phyloP scores from a whole-genome alignment of 2,888 invertebrate genomes.

The Stegana nigrithorax region DNA sequence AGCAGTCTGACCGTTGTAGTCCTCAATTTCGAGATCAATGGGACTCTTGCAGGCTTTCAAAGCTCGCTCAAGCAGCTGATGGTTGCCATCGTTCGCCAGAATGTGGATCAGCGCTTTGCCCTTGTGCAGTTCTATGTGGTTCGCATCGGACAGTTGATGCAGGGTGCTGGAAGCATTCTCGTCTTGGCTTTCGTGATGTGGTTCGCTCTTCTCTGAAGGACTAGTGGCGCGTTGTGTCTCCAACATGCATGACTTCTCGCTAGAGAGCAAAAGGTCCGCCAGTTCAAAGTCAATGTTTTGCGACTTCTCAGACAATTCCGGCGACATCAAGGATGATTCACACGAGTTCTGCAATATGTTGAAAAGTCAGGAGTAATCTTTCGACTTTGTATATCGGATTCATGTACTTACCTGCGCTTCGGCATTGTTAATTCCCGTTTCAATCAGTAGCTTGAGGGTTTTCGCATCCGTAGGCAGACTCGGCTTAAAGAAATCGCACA shows the following conservation, averaged over 20 bases:
- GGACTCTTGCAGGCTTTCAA: conserved; percentile 73
- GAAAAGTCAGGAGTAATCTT: too few relatives aligned
- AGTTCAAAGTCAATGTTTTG: conserved; percentile 69
- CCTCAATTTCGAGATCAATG: conserved; percentile 73
- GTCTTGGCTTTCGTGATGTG: conserved; percentile 66
- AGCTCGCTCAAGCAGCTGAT: conserved; percentile 74
- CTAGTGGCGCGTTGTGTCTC: conserved; percentile 66
- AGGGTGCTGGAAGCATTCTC: conserved; percentile 66
- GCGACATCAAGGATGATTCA: conserved; percentile 68
- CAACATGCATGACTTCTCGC: conserved; percentile 66
- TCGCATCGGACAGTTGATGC: conserved; percentile 67
- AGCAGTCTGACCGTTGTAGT: conserved; percentile 86
- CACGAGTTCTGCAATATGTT: conserved; percentile 62
- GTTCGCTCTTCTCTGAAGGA: conserved; percentile 67
- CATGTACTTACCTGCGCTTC: conserved; percentile 62
- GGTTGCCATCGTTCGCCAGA: conserved; percentile 81
- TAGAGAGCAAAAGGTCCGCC: conserved; percentile 66
- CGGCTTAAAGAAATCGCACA: conserved; percentile 71
- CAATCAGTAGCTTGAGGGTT: conserved; percentile 78
- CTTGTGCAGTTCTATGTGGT: conserved; percentile 68
- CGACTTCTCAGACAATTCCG: conserved; percentile 67
- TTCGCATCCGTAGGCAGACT: conserved; percentile 78
- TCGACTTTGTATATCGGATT: too few relatives aligned
- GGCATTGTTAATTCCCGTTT: conserved; percentile 76
- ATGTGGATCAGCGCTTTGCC: conserved; percentile 82